Conservation (phyloP, 2,113 vertebrate genomes). For the Festucalex cinctus region DNA sequence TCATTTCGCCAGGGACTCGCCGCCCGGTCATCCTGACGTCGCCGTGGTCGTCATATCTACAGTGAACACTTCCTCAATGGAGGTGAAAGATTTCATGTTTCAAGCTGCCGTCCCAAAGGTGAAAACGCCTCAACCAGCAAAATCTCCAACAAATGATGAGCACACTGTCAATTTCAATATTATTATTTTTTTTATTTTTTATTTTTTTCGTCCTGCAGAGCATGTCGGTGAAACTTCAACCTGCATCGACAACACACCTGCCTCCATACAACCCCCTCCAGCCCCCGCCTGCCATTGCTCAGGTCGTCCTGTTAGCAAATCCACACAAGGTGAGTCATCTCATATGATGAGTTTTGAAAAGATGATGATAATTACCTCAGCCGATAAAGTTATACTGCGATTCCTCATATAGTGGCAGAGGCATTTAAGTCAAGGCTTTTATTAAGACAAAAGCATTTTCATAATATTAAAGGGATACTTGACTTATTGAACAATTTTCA, state of each 20-base stretch:
- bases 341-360: no score
- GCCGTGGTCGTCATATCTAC: constrained; percentile 81
- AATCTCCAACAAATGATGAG: background rate
- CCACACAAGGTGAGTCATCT: constrained; percentile 73
- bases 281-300: constrained; percentile 78
- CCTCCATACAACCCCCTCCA: constrained; percentile 81
- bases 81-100: constrained; percentile 75
- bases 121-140: constrained; percentile 23
- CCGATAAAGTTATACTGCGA: no score
- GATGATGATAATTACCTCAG: no score
- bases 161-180: background rate
- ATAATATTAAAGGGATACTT: no score
- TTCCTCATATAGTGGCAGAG: no score
- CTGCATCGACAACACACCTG: constrained; percentile 75
- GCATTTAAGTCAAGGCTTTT: no score
- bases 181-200: background rate
- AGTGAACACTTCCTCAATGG: constrained; percentile 80
- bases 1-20: constrained; percentile 76
- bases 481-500: no score
- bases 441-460: background rate
- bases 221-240: constrained; percentile 82
- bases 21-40: constrained; percentile 64
- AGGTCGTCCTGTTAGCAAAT: constrained; percentile 82
- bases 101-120: constrained; percentile 88
- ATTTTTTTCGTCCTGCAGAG: constrained; percentile 55